Percentiles rank a stretch among this genome's conserved stretches.
Conservation (phyloP, 2,888 invertebrate genomes). For the Idaea aversata region DNA sequence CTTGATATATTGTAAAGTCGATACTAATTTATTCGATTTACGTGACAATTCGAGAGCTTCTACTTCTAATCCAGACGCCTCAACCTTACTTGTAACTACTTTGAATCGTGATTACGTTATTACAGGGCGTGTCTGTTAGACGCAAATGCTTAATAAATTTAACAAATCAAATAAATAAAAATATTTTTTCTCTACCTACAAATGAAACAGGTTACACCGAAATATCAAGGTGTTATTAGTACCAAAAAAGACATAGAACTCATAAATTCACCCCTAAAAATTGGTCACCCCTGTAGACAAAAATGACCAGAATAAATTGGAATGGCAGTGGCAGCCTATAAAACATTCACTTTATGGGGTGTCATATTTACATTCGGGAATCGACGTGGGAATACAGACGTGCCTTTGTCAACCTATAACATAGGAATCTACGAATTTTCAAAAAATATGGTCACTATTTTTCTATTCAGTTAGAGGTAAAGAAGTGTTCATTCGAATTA, state of each 20-base stretch:
- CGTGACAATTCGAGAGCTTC: conserved; percentile 37
- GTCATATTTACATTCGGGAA: conserved; percentile 78
- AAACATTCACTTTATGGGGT: conserved; percentile 79
- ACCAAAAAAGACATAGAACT: conserved; percentile 59
- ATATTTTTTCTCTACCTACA: conserved; percentile 20
- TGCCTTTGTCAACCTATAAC: conserved; percentile 31
- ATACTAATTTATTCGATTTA: conserved; percentile 54
- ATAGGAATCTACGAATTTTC: neutral
- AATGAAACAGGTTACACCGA: conserved; percentile 32
- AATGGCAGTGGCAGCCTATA: conserved; percentile 76
- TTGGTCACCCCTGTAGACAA: conserved; percentile 76
- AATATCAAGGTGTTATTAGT: conserved; percentile 54
- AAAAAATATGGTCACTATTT: neutral
- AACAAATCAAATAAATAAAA: conserved; percentile 29
- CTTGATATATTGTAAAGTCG: conserved; percentile 66
- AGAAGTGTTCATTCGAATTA: neutral
- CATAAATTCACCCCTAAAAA: conserved; percentile 74
- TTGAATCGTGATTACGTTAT: neutral
- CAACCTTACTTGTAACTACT: conserved; percentile 2
- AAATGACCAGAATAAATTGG: conserved; percentile 80
- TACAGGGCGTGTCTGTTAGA: neutral
- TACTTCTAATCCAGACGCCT: conserved; percentile 21
- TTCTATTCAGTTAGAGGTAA: neutral
- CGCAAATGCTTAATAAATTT: conserved; percentile 25
- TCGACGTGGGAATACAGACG: conserved; percentile 67